Conservation (phyloP, 2,888 invertebrate genomes). For the Drosophila birchii region DNA sequence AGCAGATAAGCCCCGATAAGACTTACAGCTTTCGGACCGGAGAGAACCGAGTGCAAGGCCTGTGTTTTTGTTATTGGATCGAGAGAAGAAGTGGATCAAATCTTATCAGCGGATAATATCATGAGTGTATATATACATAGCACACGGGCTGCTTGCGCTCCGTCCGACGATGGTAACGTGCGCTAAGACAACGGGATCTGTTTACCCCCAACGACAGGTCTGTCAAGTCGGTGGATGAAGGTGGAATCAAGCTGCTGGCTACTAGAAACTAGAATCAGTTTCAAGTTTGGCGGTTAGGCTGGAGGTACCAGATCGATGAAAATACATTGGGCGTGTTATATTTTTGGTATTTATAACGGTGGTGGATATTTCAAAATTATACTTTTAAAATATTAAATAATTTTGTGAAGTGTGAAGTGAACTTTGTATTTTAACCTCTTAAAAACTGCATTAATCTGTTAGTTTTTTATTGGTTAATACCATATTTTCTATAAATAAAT, state of each 20-base stretch:
- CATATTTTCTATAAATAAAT: too few relatives aligned
- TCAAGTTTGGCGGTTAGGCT: conserved; percentile 4
- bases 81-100: conserved; percentile 18
- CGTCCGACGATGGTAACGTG: conserved; percentile 63
- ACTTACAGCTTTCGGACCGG: conserved; percentile 51
- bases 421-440: neutral
- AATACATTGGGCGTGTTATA: neutral
- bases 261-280: neutral
- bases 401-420: too few relatives aligned
- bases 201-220: conserved; percentile 41
- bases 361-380: neutral
- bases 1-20: conserved; percentile 65
- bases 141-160: conserved; percentile 52
- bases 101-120: conserved; percentile 20
- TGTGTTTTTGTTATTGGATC: conserved; percentile 17
- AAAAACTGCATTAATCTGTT: neutral
- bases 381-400: neutral
- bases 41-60: conserved; percentile 46
- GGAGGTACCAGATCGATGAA: conserved; percentile 15
- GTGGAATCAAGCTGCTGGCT: neutral
- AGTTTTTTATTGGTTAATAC: too few relatives aligned
- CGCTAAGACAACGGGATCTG: conserved; percentile 38
- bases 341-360: neutral
- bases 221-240: conserved; percentile 12
- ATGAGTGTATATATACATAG: conserved; percentile 27